Base-by-base conservation (phyloP, 2,888 invertebrate genomes). In the Pollenia amentaria region DNA sequence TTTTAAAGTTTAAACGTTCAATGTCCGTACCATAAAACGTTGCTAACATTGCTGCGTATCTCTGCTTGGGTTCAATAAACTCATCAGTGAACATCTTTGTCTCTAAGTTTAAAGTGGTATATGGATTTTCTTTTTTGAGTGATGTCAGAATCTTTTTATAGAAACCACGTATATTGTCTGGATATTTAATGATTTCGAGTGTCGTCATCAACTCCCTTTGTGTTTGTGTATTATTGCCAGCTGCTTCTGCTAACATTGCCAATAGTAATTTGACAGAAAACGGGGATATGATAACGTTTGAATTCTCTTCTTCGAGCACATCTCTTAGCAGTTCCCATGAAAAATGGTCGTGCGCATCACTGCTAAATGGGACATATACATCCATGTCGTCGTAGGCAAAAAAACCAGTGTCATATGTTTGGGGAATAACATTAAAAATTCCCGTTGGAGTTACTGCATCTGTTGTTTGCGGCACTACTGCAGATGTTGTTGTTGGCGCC, bases 211-310 rank as follows among this genome's bases (percentile, higher is more conserved):
- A 89, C 79, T 92, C 92, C 29, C 88, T 87, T 79, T 91, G 91
- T 67, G 89, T 93, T 60, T 87, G 86, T 8, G 93, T 91, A 46
- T 91, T 90, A 3, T 84, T 87, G 46, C 94, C 94, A 0, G 97
- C 95, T 0, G 96, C 97, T 92, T 97, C 97, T 51, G 95, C 73
- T 72, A 64, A 79, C 67, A 97, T 94, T 0, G 96, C 96, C 86
- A 97, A 91, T 0, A 96, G 95, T 88, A 97, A 90, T 93, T 97
- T 97, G 62, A 97, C 92, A 2, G 97, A 97, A 87, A 97, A 94
- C 0, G 97, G 97, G 0, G 97, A 97, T 64, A 97, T 90, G 29
- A 97, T 93, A 76, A 96, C 94, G 93, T 97, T 97, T 14, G 94
- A 83, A 0, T 83, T 79, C 11, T 91, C 91, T 42, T 89, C 90